Evolutionary conservation across 35 echinoderm and acorn worm genomes (phyloP), one percentile per base, ranked within the genome.

Genomic region (Lytechinus variegatus): DNA sequence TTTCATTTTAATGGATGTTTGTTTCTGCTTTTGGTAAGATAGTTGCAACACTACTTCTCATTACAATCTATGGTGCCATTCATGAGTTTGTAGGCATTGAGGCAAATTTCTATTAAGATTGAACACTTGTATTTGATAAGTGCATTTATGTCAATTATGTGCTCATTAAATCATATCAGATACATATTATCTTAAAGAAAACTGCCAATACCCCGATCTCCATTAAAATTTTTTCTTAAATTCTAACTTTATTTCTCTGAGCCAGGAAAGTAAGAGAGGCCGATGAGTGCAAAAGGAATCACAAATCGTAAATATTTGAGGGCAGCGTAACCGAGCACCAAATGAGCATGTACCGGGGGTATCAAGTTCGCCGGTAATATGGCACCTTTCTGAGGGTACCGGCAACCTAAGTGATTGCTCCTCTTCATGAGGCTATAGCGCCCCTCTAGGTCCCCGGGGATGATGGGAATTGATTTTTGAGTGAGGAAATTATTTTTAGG

Each of bases 241-340:
- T 10, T 16, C 66, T 24, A 79, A 79, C 66, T 24, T 6, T 79
- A 79, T 79, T 24, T 79, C 21, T n/a, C 66, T 7, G 19, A 79
- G 66, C 16, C 19, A 79, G 66, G n/a, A 79, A 79, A 79, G 66
- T 79, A 44, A 44, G 66, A 79, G 88, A 90, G 88, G 88, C 16
- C 29, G 88, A 52, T 90, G 52, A 90, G 88, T 10, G 88, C 88
- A 29, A 10, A 21, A 44, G 88, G 88, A 90, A 90, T 90, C 52
- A 21, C 88, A 54, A 90, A 90, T 90, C 52, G 88, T 90, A 90
- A 90, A 90, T 90, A 90, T 90, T 90, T 90, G 88, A 90, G 88
- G 52, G 88, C 29, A 54, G 27, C 10, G 88, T 90, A 90, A 90
- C 88, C 88, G 11, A 54, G 88, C 88, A 90, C 88, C 88, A 28